Evolutionary conservation across 1,140 invertebrate species (phyloP).

Genomic region (Trichonephila inaurata): DNA sequence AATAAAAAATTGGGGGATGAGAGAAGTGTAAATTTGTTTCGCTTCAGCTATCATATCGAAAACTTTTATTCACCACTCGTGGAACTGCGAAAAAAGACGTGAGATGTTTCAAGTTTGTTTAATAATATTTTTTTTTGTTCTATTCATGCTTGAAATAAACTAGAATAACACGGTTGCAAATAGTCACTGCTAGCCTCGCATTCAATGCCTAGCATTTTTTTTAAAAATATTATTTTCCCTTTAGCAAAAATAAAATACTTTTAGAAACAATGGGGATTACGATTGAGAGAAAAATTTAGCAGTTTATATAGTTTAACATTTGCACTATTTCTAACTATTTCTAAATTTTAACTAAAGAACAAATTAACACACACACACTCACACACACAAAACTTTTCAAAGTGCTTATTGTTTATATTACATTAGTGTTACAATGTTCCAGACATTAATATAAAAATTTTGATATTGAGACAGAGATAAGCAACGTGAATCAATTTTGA

Average conservation of each 20-base stretch:
- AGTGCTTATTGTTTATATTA: no score
- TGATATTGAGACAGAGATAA: no score
- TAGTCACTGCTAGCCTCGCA: not conserved
- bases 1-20: not conserved
- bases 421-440: no score
- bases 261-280: not conserved
- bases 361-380: no score
- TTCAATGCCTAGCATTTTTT: not conserved
- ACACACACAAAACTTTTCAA: no score
- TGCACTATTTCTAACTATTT: no score
- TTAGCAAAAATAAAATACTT: not conserved
- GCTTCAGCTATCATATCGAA: conserved; percentile 46
- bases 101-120: not conserved
- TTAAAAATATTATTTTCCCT: not conserved
- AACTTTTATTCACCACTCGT: conserved; percentile 30
- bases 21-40: conserved; percentile 55
- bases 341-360: no score
- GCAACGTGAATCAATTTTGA: no score
- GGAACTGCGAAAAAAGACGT: conserved; percentile 2
- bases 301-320: no score
- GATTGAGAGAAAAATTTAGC: no score
- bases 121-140: not conserved
- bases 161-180: not conserved
- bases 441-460: no score
- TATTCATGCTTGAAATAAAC: conserved; percentile 2